Evolutionary conservation across 2,888 invertebrate genomes (phyloP).

Genomic region (Argynnis bischoffii): DNA sequence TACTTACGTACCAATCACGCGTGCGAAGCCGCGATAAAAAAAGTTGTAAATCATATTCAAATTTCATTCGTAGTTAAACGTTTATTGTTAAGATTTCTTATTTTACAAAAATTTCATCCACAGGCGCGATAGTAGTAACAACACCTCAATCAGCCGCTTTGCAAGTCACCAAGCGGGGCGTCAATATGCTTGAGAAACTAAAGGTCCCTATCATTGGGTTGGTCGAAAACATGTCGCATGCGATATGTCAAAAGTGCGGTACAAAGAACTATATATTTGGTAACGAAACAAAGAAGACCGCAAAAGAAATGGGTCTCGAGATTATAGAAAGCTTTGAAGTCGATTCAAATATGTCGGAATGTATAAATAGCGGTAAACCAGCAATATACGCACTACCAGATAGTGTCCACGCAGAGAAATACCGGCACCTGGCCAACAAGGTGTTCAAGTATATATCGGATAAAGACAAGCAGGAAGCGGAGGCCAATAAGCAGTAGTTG

Average conservation of each 20-base stretch:
- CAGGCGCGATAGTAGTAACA: conserved; percentile 93
- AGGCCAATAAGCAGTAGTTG: conserved; percentile 54
- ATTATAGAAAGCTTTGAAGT: conserved; percentile 89
- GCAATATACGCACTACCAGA: conserved; percentile 86
- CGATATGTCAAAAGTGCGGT: conserved; percentile 89
- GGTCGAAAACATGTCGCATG: conserved; percentile 94
- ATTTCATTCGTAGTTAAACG: too few relatives aligned
- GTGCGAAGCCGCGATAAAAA: too few relatives aligned
- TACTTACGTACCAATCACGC: too few relatives aligned
- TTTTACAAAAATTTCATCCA: conserved; percentile 34
- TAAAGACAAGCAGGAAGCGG: conserved; percentile 58
- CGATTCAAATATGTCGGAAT: conserved; percentile 85
- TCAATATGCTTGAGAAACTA: conserved; percentile 93
- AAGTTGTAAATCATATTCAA: too few relatives aligned
- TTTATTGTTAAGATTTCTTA: not conserved
- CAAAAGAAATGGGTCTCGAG: conserved; percentile 84
- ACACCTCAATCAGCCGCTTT: conserved; percentile 95
- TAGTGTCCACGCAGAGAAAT: conserved; percentile 75
- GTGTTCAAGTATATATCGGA: conserved; percentile 70
- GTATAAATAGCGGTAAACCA: conserved; percentile 89
- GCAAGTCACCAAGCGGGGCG: conserved; percentile 92
- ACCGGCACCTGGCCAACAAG: conserved; percentile 70
- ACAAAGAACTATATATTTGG: conserved; percentile 89
- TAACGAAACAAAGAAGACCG: conserved; percentile 83
- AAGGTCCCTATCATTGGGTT: conserved; percentile 93